Evolutionary conservation across 1,140 invertebrate genomes (phyloP).

Genomic region (Euglossa dilemma): DNA sequence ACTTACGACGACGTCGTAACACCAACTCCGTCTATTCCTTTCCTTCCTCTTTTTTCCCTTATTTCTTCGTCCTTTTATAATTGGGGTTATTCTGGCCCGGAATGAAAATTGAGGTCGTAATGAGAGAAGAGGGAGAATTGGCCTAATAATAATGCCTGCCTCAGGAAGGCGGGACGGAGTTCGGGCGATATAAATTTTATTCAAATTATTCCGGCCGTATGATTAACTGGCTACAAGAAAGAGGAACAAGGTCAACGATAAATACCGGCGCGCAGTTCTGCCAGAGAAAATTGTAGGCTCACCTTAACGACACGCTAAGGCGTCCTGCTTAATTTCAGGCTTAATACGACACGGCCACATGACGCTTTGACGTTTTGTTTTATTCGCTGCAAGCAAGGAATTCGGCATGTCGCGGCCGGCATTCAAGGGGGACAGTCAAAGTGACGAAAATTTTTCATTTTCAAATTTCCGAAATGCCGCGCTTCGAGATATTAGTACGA

Average conservation of each 20-base stretch:
- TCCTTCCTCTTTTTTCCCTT: slow-evolving; percentile 24
- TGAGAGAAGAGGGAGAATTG: slow-evolving; percentile 54
- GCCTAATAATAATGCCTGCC: slow-evolving; percentile 32
- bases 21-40: slow-evolving; percentile 61
- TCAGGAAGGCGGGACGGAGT: slow-evolving; percentile 1
- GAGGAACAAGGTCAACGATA: slow-evolving; percentile 18
- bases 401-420: too few species aligned
- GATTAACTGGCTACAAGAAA: slow-evolving; percentile 60
- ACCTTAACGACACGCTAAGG: slow-evolving; percentile 66
- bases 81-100: slow-evolving; percentile 69
- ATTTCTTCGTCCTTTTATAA: slow-evolving; percentile 66
- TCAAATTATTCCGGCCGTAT: slow-evolving; percentile 69
- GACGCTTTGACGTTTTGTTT: slow-evolving; percentile 56
- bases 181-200: slow-evolving; percentile 74
- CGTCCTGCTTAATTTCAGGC: slow-evolving; percentile 64
- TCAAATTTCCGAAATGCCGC: background rate
- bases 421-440: too few species aligned
- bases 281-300: slow-evolving; percentile 55
- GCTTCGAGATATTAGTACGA: too few species aligned
- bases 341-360: slow-evolving; percentile 54
- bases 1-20: slow-evolving; percentile 77
- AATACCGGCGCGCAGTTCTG: slow-evolving; percentile 39
- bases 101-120: slow-evolving; percentile 72
- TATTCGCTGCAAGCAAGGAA: slow-evolving; percentile 12
- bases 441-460: background rate